Evolutionary conservation across 2,888 invertebrate genomes (phyloP), one percentile per base, ranked within the genome.

Genomic region (Scaptomyza parva): DNA sequence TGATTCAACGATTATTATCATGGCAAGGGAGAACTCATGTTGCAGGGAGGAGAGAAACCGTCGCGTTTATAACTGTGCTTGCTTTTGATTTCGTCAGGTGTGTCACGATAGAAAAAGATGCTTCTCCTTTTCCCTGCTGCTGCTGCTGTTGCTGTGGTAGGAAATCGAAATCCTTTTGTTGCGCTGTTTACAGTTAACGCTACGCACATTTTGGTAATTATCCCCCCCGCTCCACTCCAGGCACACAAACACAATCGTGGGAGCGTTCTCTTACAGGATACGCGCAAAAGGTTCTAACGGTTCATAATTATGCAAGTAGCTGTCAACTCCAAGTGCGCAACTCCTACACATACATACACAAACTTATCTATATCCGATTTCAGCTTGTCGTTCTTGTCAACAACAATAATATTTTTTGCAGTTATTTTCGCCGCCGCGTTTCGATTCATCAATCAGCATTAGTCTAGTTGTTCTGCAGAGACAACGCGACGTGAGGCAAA

Each of bases 81-180:
- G 79, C 84, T 86, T 86, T 85, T 85, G 84, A 84, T 84, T 81
- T 86, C 86, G 81, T 84, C 84, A 84, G 84, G 84, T 84, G 83
- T 76, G 81, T 66, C 48, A 24, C 33, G 24, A 58, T 39, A 14
- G 5, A 8, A n/a, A 20, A 20, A 6, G 22, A 41, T 20, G 44
- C 14, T 52, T 33, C 33, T 67, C n/a, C 55, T 52, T 44, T 59
- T 33, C 59, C 43, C 54, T 60, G 61, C 64, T 63, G 75, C 52
- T 66, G 80, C 55, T 53, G 44, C 53, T 43, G 53, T 43, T 44
- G 43, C n/a, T 40, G 73, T 74, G 77, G 59, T 76, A 58, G 86
- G 78, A 80, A 80, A 86, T 74, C 72, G 78, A 81, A 84, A 86
- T 84, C 84, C 84, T 83, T 85, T 85, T 86, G 86, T 84, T 86